phyloP scores from a whole-genome alignment of 2,113 vertebrate genomes.

The Prolemur simus region DNA sequence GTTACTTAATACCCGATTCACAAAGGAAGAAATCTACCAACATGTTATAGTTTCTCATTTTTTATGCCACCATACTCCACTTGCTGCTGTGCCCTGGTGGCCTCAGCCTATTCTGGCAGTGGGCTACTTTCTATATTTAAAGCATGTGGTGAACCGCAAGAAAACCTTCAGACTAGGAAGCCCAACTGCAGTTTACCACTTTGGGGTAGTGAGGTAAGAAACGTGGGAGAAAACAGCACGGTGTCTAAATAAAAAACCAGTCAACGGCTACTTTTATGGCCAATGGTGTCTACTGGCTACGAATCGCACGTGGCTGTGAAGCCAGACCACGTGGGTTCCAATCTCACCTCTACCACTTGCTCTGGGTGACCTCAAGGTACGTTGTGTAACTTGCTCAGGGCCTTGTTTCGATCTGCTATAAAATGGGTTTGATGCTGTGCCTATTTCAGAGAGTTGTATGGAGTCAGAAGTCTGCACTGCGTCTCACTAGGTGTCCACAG shows the following conservation, averaged over 20 bases:
- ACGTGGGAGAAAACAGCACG: not conserved
- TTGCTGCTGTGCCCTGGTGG: not conserved
- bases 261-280: not conserved
- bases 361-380: not conserved
- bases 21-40: not conserved
- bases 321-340: not conserved
- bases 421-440: not conserved
- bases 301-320: not conserved
- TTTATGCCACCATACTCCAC: not conserved
- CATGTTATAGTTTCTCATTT: not conserved
- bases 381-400: not conserved
- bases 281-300: not conserved
- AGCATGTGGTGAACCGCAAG: slow-evolving; percentile 47
- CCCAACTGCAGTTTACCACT: not conserved
- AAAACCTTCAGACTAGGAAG: not conserved
- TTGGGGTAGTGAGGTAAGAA: not conserved
- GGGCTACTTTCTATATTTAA: slow-evolving; percentile 53
- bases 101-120: not conserved
- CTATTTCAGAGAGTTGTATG: not conserved
- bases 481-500: not conserved
- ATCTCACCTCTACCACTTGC: not conserved
- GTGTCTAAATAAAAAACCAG: not conserved
- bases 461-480: not conserved
- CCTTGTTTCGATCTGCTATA: not conserved
- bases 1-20: not conserved